Evolutionary conservation across 2,797 vertebrate species (phyloP), one percentile per base, ranked within the genome.

Genomic region (Hoplostethus atlanticus): DNA sequence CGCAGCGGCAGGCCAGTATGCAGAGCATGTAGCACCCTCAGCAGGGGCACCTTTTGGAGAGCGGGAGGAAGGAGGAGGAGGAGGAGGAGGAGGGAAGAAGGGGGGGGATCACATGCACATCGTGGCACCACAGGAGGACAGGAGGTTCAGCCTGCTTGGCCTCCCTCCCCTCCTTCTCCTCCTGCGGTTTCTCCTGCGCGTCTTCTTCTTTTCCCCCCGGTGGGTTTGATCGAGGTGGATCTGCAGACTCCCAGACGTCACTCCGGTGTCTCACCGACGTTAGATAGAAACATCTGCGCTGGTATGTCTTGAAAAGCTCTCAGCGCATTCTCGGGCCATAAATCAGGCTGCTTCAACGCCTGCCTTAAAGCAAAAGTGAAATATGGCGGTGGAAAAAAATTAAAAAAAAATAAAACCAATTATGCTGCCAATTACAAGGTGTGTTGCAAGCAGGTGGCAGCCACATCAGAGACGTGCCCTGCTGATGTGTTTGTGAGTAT

Each of bases 361-460:
- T 73, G 77, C 75, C 80, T 76, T 46, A 1, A 77, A 74, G 85
- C 77, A 80, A 76, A 57, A 78, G 83, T 77, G 86, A 91, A 88
- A 81, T 81, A 84, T 68, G 70, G 82, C 79, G 57, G 71, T 9
- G 31, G 21, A 21, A 21, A 21, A 21, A 21, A 21, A 21, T 1
- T 21, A 21, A 21, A 21, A 1, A 64, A 71, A 89, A 25, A 89
- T 76, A 82, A 89, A 91, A 91, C 87, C 84, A 85, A 87, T 90
- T 86, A 89, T 56, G 66, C 79, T 74, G 80, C 85, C 89, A 91
- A 87, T 91, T 91, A 90, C 85, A 87, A 91, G 88, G 87, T 88
- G 86, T 90, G 89, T 86, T 89, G 78, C 71, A 75, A 86, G 74
- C 64, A 62, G 76, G 73, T 63, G 10, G 61, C 50, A 68, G 80